Conservation (phyloP, 2,797 vertebrate species). For the Knipowitschia caucasica region DNA sequence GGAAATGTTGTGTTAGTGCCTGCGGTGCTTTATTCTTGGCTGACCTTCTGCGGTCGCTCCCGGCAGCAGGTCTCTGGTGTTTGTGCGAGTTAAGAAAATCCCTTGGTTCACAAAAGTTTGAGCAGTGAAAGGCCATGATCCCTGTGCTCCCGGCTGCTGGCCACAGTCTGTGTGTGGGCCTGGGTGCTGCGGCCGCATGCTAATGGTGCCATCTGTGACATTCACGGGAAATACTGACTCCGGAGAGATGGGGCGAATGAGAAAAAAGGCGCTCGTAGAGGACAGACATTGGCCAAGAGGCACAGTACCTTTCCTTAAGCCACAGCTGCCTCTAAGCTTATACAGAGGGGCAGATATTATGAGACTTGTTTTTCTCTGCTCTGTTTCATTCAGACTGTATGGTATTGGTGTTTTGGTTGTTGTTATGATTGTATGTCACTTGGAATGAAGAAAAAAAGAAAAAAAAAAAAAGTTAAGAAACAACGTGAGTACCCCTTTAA, state of each 20-base stretch:
- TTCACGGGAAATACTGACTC: slow-evolving; percentile 28
- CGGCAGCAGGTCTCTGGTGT: slow-evolving; percentile 27
- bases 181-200: slow-evolving; percentile 36
- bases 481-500: no score
- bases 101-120: slow-evolving; percentile 34
- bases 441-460: no score
- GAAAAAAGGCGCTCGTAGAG: background rate
- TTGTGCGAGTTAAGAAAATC: slow-evolving; percentile 44
- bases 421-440: no score
- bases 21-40: slow-evolving; percentile 20
- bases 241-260: background rate
- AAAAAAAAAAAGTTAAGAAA: no score
- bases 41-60: slow-evolving; percentile 52
- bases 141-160: slow-evolving; percentile 22
- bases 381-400: no score
- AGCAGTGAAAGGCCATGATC: slow-evolving; percentile 47
- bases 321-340: no score
- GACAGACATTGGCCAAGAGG: no score
- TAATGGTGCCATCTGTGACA: slow-evolving; percentile 43
- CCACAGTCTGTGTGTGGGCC: slow-evolving; percentile 32
- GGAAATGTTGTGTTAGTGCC: slow-evolving; percentile 36
- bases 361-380: no score
- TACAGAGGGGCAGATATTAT: no score
- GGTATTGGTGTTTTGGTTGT: no score
- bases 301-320: no score